Base-by-base conservation (phyloP, 2,888 invertebrate genomes). In the Melikaiella ostensackeni region DNA sequence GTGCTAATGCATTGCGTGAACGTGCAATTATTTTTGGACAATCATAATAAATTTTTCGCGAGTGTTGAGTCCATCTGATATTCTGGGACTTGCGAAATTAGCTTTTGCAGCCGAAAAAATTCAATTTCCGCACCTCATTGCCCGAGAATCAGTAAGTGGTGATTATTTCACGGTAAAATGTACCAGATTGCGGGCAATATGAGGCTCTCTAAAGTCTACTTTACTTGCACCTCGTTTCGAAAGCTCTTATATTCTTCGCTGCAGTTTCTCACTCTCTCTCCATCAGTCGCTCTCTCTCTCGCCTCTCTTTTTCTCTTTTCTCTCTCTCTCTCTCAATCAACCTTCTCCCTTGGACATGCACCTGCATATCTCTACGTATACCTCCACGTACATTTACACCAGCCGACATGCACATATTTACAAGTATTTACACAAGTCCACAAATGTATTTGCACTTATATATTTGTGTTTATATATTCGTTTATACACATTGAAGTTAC, bases 91-190 rank as follows among this genome's bases (percentile, higher is more conserved):
- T 33, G 16, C 30, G 30, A 61, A 61, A 61, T 61, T 61, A 61
- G 61, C 19, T 2, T 30, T 6, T 30, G 19, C 19, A 16, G 19
- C 11, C 11, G 13, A 61, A 61, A 61, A 61, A 61, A 61, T 61
- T 61, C 61, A 61, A 61, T 61, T 30, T 61, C 30, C 27, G 61
- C 30, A 59, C 16, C 61, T 61, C 61, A 61, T 61, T 61, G 61
- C 61, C 30, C 16, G 63, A n/a, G 73, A 74, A 38, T 38, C 35
- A 66, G 74, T 33, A 33, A 79, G 73, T 30, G 73, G 77, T 75
- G 79, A 81, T 79, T 75, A 80, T 80, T 82, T 79, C 76, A 75
- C 77, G 79, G 74, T 75, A 79, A 82, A 83, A 80, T 83, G 79
- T 83, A 77, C 77, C 82, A 76, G 77, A 61, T 66, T 77, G 79